Evolutionary conservation across 2,797 vertebrate species (phyloP), one percentile per base, ranked within the genome.

Genomic region (Sebastes nivosus): DNA sequence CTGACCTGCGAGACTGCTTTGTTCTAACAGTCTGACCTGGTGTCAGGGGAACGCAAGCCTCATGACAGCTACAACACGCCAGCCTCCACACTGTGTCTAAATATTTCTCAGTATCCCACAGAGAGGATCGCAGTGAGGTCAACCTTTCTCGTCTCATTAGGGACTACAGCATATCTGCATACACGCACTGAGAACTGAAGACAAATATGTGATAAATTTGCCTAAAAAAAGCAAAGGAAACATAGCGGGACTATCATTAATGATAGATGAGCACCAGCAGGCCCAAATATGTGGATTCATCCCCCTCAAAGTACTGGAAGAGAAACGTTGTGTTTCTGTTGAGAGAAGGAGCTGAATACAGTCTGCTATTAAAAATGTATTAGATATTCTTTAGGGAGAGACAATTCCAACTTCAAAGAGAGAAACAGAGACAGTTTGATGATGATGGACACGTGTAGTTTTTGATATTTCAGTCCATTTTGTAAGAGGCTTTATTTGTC

Each of bases 231-330:
- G 57, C 54, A 12, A 25, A 79, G 22, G 61, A 82, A 88, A 81
- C 64, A 61, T 12, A 42, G 77, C 1, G 50, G 87, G 79, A 71
- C 71, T 50, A 29, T 79, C 77, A 88, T 92, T 71, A 92, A 91
- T 86, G 87, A 89, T 89, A 61, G 86, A 93, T 88, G 88, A 92
- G 83, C 68, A 30, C 64, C 79, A 77, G 79, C 42, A 29, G 55
- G 63, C 77, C 72, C 60, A 72, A 87, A 87, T 85, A 70, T 80
- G 82, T 72, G 71, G 83, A 83, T 77, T 54, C 29, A 8, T 68
- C 69, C 50, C 73, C 73, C 61, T 66, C 54, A 36, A 73, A 84
- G 80, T 66, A 63, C 30, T 58, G 29, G 24, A 55, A 66, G 75
- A 88, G 75, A 79, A 89, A 89, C 63, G 38, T 75, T 80, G 72